phyloP scores from a whole-genome alignment of 2,113 vertebrate species.

The Scartelaos histophorus region DNA sequence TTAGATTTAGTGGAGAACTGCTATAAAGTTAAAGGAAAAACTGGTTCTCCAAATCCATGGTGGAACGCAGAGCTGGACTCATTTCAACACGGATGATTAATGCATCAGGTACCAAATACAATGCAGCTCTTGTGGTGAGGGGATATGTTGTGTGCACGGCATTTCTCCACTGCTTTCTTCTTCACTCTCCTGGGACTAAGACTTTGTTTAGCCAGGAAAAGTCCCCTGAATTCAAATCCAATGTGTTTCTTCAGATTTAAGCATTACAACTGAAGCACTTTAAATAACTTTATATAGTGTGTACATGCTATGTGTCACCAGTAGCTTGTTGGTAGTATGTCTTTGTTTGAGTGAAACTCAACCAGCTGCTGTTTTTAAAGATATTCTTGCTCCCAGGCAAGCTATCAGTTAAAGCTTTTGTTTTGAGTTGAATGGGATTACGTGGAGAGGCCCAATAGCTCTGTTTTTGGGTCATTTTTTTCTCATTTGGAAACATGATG shows the following conservation, averaged over 20 bases:
- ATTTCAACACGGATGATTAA: constrained; percentile 60
- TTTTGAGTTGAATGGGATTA: constrained; percentile 33
- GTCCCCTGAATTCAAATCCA: background rate
- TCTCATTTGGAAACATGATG: constrained; percentile 12
- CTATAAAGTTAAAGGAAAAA: constrained; percentile 13
- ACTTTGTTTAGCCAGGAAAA: constrained; percentile 20
- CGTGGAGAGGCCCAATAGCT: constrained; percentile 11
- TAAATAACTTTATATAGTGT: background rate
- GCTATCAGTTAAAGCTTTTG: constrained; percentile 27
- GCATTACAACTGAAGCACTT: background rate
- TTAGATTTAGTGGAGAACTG: background rate
- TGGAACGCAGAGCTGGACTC: constrained; percentile 57
- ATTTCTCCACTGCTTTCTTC: constrained; percentile 13
- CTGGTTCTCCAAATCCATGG: constrained; percentile 45
- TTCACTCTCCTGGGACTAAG: background rate
- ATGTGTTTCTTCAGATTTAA: background rate
- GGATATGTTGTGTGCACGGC: constrained; percentile 19
- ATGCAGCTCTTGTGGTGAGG: constrained; percentile 60
- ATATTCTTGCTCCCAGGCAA: constrained; percentile 31
- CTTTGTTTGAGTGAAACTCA: constrained; percentile 46
- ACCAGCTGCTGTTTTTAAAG: constrained; percentile 35
- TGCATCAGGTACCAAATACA: constrained; percentile 70
- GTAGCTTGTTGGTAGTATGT: background rate
- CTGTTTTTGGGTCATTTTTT: constrained; percentile 27
- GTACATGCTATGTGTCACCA: background rate